A percentile compares a stretch with the other conserved stretches of the same genome.
Evolutionary conservation across 2,797 vertebrate species (phyloP).

Genomic region (Falco naumanni): DNA sequence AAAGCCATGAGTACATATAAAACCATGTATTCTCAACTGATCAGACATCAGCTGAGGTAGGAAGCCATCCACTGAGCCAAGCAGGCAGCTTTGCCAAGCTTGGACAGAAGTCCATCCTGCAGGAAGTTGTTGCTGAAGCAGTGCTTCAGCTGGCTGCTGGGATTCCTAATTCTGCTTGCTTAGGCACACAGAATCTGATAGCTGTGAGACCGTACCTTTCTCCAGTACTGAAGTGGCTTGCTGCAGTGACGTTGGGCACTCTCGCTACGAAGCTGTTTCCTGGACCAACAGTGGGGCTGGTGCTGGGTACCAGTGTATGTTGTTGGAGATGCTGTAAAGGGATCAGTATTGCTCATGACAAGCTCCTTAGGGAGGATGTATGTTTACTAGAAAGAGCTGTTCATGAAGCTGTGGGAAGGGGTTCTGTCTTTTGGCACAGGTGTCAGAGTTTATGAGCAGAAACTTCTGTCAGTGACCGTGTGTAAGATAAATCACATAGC

Average conservation of each 20-base stretch:
- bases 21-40: not conserved
- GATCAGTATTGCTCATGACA: not conserved
- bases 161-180: not conserved
- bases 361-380: not conserved
- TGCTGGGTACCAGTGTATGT: not conserved
- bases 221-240: not conserved
- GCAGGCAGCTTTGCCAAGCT: not conserved
- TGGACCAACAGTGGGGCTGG: not conserved
- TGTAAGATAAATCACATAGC: not conserved
- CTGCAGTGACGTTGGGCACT: not conserved
- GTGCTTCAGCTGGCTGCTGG: not conserved
- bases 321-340: not conserved
- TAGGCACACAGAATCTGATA: not conserved
- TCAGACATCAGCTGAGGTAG: not conserved
- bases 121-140: not conserved
- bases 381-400: not conserved
- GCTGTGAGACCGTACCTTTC: not conserved
- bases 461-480: not conserved
- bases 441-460: not conserved
- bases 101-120: not conserved
- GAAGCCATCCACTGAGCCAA: not conserved
- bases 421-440: not conserved
- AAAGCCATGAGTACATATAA: fast-evolving
- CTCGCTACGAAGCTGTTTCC: not conserved
- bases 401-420: not conserved